Evolutionary conservation across 37 sponge, comb jelly and placozoan genomes (phyloP).

Genomic region (Oopsacas minuta): DNA sequence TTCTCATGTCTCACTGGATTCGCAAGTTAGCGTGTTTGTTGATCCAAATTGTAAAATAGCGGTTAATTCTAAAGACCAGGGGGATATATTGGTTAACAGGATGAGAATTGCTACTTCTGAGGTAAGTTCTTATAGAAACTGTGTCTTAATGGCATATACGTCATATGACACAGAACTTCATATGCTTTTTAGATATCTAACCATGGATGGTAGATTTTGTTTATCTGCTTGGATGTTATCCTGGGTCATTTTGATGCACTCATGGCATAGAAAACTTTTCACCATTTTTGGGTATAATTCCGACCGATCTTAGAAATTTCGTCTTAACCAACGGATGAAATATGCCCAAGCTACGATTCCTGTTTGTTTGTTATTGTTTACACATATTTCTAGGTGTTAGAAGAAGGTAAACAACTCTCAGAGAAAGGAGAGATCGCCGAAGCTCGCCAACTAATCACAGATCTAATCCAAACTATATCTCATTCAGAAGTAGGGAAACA

Average conservation of each 20-base stretch:
- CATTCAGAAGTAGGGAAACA: background rate
- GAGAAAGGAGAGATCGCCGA: background rate
- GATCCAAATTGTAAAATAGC: background rate
- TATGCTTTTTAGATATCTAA: too few species aligned
- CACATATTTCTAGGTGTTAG: background rate
- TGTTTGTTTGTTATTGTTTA: background rate
- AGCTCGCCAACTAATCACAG: background rate
- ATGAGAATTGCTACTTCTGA: constrained; percentile 20
- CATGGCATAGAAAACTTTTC: too few species aligned
- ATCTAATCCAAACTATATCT: background rate
- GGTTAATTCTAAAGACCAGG: background rate
- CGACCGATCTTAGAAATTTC: too few species aligned
- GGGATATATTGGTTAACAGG: background rate
- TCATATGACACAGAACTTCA: too few species aligned
- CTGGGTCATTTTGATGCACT: too few species aligned
- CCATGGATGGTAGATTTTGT: too few species aligned
- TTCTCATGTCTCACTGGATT: background rate
- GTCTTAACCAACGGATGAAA: too few species aligned
- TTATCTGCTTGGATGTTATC: too few species aligned
- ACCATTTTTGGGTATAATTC: too few species aligned
- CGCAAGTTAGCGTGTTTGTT: background rate
- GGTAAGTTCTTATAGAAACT: background rate
- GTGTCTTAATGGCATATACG: too few species aligned
- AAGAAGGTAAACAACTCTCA: background rate
- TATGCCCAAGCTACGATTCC: too few species aligned